These are phyloP conservation scores for Orchesellides sinensis DNA, from an alignment of 2,888 invertebrate genomes.

Conservation along the genomic window DNA sequence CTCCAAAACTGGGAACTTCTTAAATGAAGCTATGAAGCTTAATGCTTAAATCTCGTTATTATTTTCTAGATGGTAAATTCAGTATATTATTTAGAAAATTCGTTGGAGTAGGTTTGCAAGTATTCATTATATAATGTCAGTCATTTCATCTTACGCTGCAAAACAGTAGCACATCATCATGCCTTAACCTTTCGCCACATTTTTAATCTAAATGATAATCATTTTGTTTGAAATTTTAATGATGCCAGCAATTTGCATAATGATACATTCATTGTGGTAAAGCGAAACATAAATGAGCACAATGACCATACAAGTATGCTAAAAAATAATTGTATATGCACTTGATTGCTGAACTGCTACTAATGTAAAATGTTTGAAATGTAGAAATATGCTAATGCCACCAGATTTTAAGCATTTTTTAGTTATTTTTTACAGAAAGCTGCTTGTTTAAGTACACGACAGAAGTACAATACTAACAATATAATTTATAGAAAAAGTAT, in stretches of 20 bases:
- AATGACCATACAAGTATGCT: constrained; percentile 11
- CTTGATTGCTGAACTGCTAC: background rate
- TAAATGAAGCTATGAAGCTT: no score
- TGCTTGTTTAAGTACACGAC: background rate
- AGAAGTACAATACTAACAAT: background rate
- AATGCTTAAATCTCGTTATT: no score
- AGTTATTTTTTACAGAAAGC: background rate
- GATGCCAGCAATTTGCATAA: constrained; percentile 25
- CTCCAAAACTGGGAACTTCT: no score
- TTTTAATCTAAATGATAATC: background rate
- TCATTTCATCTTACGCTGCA: background rate
- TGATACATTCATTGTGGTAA: background rate
- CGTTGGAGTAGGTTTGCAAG: no score
- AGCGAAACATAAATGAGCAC: background rate
- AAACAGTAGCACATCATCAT: background rate
- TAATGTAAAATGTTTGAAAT: no score
- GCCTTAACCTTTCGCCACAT: background rate
- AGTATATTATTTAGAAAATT: no score
- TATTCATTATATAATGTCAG: background rate
- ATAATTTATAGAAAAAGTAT: background rate
- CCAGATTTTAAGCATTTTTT: background rate
- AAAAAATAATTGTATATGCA: constrained; percentile 3
- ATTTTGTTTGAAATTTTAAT: constrained; percentile 14
- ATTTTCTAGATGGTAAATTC: background rate
- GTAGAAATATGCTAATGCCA: background rate